Base-by-base conservation (phyloP, 2,797 vertebrate genomes). In the Coreius guichenoti region DNA sequence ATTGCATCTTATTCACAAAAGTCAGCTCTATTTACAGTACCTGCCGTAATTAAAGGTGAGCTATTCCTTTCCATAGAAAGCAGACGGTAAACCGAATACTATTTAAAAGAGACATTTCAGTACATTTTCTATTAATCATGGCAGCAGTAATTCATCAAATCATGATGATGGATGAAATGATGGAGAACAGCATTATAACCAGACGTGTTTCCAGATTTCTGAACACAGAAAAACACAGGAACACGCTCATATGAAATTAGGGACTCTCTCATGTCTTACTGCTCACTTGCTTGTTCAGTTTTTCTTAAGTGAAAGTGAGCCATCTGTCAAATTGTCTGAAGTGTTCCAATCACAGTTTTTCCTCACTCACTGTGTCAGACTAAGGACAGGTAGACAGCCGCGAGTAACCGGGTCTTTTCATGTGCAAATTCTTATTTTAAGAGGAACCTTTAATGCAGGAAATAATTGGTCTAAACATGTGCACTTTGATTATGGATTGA, bases 391-490 rank as follows among this genome's bases (percentile, higher is more conserved):
- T 80, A 88, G 73, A 86, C 90, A 91, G 68, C 36, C 89, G 89
- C 94, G 90, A 95, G 87, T 94, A 84, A 94, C 90, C 89, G 72
- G 70, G 74, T 49, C 88, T 93, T 95, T 95, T 95, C 92, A 94
- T 94, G 93, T 94, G 92, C 91, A 94, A 95, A 95, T 94, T 91
- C 91, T 65, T 49, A 87, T 82, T 87, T 87, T 94, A 91, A 93
- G 92, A 91, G 88, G 88, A 91, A 92, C 92, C 91, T 93, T 92
- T 94, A 93, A 95, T 93, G 91, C 91, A 94, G 92, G 90, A 92
- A 94, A 90, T 94, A 94, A 95, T 95, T 94, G 93, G 93, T 91
- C 91, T 91, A 90, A 93, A 94, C 90, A 89, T 91, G 91, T 91
- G 93, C 92, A 92, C 89, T 93, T 92, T 94, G 91, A 93, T 94